Base-by-base conservation (phyloP, 2,888 invertebrate genomes). In the Balanococcus diminutus region DNA sequence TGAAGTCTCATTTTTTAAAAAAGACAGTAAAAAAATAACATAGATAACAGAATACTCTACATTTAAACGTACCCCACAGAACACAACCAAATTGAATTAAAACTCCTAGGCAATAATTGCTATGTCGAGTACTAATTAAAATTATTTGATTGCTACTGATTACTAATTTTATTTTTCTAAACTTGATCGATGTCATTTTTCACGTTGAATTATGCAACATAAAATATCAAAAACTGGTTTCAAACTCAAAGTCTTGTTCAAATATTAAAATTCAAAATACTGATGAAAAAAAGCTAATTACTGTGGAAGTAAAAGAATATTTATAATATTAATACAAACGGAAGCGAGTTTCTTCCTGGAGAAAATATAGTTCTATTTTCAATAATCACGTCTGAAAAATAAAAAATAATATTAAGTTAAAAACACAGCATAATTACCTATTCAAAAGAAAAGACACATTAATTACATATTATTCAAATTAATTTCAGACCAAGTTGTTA, bases 401-500 rank as follows among this genome's bases (percentile, higher is more conserved):
- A 56, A 56, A 56, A 8, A 56, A 9, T 9, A 56, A 42, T 9
- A 42, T 6, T 9, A 42, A 14, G 36, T 8, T 6, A 42, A 56
- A 22, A 22, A 22, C 8, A 22, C 8, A 56, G 8, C 19, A 51
- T 4, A 36, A 36, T 36, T 8, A 36, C 36, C 36, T 4, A 36
- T 36, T 36, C 14, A 46, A 46, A 14, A 46, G n/a, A n/a, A 42
- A 6, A 46, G n/a, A n/a, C 2, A n/a, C 16, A 46, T n/a, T 4
- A 42, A 16, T n/a, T n/a, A n/a, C n/a, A n/a, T n/a, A n/a, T n/a
- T n/a, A n/a, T n/a, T n/a, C n/a, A n/a, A n/a, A 72, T 67, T 72
- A 32, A 25, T 11, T 2, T 84, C 84, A 84, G 84, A 67, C 39
- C 19, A 19, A 84, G 32, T 39, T 67, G 31, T 84, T 32, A 61